Evolutionary conservation across 2,797 vertebrate genomes (phyloP).

Genomic region (Loris lydekkerianus): DNA sequence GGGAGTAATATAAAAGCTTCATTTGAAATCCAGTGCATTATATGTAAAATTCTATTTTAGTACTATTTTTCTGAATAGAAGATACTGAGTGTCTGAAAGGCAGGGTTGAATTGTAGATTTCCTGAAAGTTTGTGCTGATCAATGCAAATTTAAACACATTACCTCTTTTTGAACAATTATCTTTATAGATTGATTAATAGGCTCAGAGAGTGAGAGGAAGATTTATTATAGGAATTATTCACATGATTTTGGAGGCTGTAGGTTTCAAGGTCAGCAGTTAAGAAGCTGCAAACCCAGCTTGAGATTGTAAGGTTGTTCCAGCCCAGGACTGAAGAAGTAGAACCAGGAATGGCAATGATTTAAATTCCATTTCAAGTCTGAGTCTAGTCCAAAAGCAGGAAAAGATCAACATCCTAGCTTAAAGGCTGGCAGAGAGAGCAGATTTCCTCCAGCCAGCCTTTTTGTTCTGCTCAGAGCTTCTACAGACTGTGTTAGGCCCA

Average conservation of each 20-base stretch:
- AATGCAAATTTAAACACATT: background rate
- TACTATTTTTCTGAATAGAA: background rate
- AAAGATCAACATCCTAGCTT: background rate
- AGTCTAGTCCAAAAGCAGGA: background rate
- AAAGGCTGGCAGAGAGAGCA: background rate
- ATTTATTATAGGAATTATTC: background rate
- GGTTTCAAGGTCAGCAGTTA: background rate
- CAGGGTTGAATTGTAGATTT: background rate
- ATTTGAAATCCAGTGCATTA: background rate
- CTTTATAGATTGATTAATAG: background rate
- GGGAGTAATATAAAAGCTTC: background rate
- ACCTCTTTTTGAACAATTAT: background rate
- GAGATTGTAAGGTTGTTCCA: background rate
- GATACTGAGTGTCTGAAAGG: background rate
- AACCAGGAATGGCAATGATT: background rate
- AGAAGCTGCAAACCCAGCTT: background rate
- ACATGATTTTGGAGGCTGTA: background rate
- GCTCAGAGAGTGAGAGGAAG: background rate
- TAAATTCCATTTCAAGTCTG: background rate
- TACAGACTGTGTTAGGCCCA: background rate
- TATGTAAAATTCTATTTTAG: background rate
- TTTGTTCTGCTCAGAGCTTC: background rate
- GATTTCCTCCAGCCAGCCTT: background rate
- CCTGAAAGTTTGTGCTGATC: background rate
- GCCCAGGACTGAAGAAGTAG: background rate